These are phyloP conservation scores for Thumatha senex DNA, from an alignment of 2,888 invertebrate genomes.

Conservation along the genomic window DNA sequence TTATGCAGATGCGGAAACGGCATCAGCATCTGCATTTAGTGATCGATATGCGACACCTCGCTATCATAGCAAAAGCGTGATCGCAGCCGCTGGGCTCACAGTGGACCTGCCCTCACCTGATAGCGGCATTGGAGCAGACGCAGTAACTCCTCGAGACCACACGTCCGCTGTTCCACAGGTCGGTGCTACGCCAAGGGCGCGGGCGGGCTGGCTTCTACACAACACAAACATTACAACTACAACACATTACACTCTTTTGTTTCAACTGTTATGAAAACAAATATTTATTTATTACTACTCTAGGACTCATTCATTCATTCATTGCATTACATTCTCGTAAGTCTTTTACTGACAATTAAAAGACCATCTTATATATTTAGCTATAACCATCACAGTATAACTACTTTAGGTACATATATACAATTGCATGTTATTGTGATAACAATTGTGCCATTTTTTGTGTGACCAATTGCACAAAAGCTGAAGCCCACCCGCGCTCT, in stretches of 20 bases:
- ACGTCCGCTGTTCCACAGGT: constrained; percentile 93
- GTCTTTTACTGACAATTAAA: constrained; percentile 9
- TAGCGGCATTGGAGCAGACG: constrained; percentile 97
- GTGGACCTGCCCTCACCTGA: constrained; percentile 98
- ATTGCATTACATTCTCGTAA: constrained; percentile 18
- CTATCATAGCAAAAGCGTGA: constrained; percentile 88
- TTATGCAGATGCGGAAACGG: constrained; percentile 82
- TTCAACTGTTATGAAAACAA: constrained; percentile 33
- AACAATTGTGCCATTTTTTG: constrained; percentile 20
- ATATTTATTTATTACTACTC: constrained; percentile 15
- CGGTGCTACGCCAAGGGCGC: constrained; percentile 75
- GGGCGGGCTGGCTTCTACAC: constrained; percentile 69
- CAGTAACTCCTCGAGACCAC: constrained; percentile 95
- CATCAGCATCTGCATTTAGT: constrained; percentile 85
- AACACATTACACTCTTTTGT: constrained; percentile 30
- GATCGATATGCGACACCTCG: constrained; percentile 87
- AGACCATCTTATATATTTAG: constrained; percentile 1
- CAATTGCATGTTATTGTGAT: constrained; percentile 28
- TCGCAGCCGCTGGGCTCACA: constrained; percentile 91
- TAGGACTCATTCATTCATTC: constrained; percentile 31
- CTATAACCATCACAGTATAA: not conserved
- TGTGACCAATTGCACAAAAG: constrained; percentile 39
- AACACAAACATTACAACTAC: constrained; percentile 34
- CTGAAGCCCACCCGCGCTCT: constrained; percentile 75
- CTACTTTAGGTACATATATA: constrained; percentile 44